Evolutionary conservation across 2,113 vertebrate genomes (phyloP), one percentile per base, ranked within the genome.

Genomic region (Pelvicachromis taeniatus): DNA sequence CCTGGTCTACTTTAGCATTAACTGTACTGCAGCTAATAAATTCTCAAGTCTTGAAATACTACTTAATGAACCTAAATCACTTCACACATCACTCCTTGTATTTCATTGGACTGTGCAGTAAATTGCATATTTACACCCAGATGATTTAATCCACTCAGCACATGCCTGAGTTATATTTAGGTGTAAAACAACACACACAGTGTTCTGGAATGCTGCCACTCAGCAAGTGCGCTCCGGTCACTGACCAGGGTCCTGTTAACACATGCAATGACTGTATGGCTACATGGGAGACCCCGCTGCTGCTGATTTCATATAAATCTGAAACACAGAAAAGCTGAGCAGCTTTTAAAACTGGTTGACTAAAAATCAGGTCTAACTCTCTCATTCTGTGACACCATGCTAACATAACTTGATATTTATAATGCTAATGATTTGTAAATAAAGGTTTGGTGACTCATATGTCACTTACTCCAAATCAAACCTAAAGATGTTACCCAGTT

Each of bases 141-240:
- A 45, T 84, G 73, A 88, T 90, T 87, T 81, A 84, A 80, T 85
- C 58, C 89, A 89, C 79, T 89, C 85, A 92, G 91, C 91, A 63
- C 65, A 56, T 84, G 70, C 29, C 56, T 86, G 91, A 90, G 81
- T 94, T 91, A 93, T 68, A 35, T 86, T 19, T 16, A 65, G 68
- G 52, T 87, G 83, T 91, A 91, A 90, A 94, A 90, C 84, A 90
- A 89, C 84, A 85, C 63, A 75, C 82, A 70, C 35, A 59, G 31
- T 86, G 85, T 88, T 84, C 90, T 75, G 56, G 81, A 87, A 86
- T 90, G 89, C 80, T 85, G 84, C 91, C 87, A 90, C 93, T 92
- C 87, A 91, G 91, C 86, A 92, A 79, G 53, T 86, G 85, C 23
- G 73, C 84, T 87, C 80, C 85, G 82, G 81, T 83, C 85, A 88